Conservation (phyloP, 1,140 invertebrate species). For the Frieseomelitta varia region DNA sequence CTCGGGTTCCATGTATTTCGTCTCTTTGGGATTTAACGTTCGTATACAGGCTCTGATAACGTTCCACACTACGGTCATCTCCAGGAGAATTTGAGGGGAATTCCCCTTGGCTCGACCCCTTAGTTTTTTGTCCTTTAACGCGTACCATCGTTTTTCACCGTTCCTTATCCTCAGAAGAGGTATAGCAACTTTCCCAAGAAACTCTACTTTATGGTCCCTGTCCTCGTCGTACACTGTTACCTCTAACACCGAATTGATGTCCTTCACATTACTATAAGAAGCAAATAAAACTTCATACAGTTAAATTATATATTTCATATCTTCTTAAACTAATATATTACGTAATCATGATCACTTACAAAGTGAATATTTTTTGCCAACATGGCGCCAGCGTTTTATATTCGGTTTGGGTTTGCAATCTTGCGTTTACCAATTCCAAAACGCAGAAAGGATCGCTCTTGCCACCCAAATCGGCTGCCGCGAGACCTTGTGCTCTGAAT, state of each 20-base stretch:
- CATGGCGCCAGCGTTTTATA: slow-evolving; percentile 98
- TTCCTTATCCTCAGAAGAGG: slow-evolving; percentile 94
- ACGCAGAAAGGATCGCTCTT: slow-evolving; percentile 99
- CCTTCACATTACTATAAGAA: slow-evolving; percentile 93
- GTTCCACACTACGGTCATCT: slow-evolving; percentile 97
- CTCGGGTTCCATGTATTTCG: slow-evolving; percentile 97
- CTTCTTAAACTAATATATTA: not conserved
- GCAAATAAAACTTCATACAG: not conserved
- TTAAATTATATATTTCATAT: not conserved
- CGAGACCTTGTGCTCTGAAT: slow-evolving; percentile 93
- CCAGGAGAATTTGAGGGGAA: slow-evolving; percentile 94
- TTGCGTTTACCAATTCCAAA: slow-evolving; percentile 95
- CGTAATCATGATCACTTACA: slow-evolving; percentile 86
- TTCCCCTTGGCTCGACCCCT: slow-evolving; percentile 93
- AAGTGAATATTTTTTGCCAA: slow-evolving; percentile 99
- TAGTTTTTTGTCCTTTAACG: slow-evolving; percentile 98
- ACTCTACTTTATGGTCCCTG: slow-evolving; percentile 98
- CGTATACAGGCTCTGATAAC: slow-evolving; percentile 93
- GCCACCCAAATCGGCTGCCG: slow-evolving; percentile 94
- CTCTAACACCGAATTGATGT: slow-evolving; percentile 97
- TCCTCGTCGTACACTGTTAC: slow-evolving; percentile 99
- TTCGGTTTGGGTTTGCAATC: slow-evolving; percentile 98
- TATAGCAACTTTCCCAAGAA: slow-evolving; percentile 96
- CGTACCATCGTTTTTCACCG: slow-evolving; percentile 97
- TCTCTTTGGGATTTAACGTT: slow-evolving; percentile 97